Evolutionary conservation across 1,140 invertebrate genomes (phyloP).

Genomic region (Rhagoletis pomonella): DNA sequence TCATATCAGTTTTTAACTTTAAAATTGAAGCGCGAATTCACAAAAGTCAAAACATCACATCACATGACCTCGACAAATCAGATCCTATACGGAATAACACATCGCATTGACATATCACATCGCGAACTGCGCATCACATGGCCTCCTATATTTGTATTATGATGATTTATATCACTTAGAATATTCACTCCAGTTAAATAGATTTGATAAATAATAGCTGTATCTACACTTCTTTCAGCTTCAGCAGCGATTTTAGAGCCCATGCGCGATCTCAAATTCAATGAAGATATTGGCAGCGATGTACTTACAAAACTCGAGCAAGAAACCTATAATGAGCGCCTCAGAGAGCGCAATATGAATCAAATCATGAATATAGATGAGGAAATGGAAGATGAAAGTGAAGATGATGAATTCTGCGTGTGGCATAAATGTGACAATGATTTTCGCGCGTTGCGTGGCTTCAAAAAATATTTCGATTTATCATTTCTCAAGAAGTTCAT

Average conservation of each 20-base stretch:
- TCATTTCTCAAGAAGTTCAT: constrained; percentile 67
- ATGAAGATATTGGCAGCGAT: neutral
- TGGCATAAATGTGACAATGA: constrained; percentile 70
- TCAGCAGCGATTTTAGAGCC: constrained; percentile 13
- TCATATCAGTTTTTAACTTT: too few species aligned
- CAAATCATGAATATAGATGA: neutral
- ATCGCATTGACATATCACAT: too few species aligned
- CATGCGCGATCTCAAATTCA: neutral
- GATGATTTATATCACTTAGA: too few species aligned
- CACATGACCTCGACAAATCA: too few species aligned
- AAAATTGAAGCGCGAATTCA: too few species aligned
- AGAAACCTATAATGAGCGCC: neutral
- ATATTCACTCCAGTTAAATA: too few species aligned
- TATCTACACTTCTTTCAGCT: neutral
- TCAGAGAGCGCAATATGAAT: neutral
- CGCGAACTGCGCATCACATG: too few species aligned
- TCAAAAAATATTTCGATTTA: constrained; percentile 64
- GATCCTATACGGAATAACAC: too few species aligned
- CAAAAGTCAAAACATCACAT: too few species aligned
- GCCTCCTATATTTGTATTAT: too few species aligned
- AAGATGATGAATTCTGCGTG: constrained; percentile 59
- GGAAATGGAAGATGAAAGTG: constrained; percentile 63
- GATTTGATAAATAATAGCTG: too few species aligned
- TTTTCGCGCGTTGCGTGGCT: constrained; percentile 62
- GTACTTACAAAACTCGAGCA: neutral